phyloP scores from a whole-genome alignment of 2,797 vertebrate species.

The Pachyuromys duprasi region DNA sequence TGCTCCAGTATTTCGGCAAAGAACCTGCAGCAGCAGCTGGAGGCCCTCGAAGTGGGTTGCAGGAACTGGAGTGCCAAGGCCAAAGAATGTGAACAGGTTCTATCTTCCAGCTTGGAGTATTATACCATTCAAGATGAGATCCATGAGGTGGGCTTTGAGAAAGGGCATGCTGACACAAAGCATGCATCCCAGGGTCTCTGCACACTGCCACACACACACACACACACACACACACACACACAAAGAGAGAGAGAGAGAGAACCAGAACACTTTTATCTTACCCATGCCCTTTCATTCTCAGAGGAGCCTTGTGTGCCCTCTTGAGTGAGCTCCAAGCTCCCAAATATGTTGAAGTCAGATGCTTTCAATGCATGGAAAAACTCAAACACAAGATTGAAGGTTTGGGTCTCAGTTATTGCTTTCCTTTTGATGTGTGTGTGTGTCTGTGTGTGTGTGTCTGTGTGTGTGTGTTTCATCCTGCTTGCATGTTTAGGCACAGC shows the following conservation, averaged over 20 bases:
- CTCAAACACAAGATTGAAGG: not conserved
- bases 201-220: too few relatives aligned
- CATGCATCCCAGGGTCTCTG: too few relatives aligned
- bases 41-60: constrained; percentile 84
- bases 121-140: constrained; percentile 88
- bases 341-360: not conserved
- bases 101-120: constrained; percentile 83
- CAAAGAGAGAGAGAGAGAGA: not conserved
- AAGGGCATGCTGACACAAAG: not conserved
- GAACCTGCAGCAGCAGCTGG: constrained; percentile 89
- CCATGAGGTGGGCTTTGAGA: constrained; percentile 87
- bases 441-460: constrained; percentile 10
- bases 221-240: not conserved
- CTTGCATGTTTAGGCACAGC: not conserved
- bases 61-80: constrained; percentile 84
- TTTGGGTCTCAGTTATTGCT: not conserved
- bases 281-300: not conserved
- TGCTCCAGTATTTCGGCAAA: constrained; percentile 87
- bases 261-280: constrained; percentile 15
- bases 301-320: not conserved
- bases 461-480: not conserved
- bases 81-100: constrained; percentile 81
- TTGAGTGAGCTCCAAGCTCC: not conserved
- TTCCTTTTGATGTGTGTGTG: not conserved
- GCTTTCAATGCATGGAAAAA: not conserved